Base-by-base conservation (phyloP, 2,888 invertebrate genomes). In the Ichneumoninae sp. region DNA sequence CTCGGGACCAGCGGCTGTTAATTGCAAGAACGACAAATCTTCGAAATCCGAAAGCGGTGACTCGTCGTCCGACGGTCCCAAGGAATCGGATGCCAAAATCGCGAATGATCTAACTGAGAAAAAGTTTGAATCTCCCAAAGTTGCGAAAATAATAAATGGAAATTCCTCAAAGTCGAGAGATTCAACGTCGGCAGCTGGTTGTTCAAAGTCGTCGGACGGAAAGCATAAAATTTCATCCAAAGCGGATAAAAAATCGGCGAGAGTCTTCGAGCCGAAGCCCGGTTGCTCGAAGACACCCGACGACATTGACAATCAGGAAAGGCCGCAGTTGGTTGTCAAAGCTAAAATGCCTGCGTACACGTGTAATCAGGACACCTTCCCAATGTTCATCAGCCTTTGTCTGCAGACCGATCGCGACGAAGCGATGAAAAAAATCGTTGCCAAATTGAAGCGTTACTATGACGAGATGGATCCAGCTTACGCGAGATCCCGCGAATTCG, bases 381-480 rank as follows among this genome's bases (percentile, higher is more conserved):
- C 89, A 1, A 89, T 88, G 76, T 93, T 93, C 74, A 74, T 92
- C 0, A 86, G 91, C 72, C 83, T 89, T 3, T 93, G 93, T 54
- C 30, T 88, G 8, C 84, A 88, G 74, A 89, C 86, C 22, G 90
- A 91, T 77, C 83, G 86, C 2, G 80, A 85, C 3, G 47, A 74
- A 0, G 90, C 88, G 6, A 92, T 92, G 90, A 79, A 88, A 33
- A 86, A 84, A 72, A 89, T 92, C 30, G 85, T 91, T 5, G 81
- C 84, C 1, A 93, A 90, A 50, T 78, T 93, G 3, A 89, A 90
- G 66, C 91, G 89, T 50, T 83, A 86, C 36, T 92, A 90, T 22
- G 88, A 92, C 6, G 83, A 89, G 5, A 33, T 93, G 16, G 86
- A 90, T 50, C 76, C 83, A 1, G 19, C 3, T 1, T 90, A 90